Base-by-base conservation (phyloP, 2,797 vertebrate species). In the Pygocentrus nattereri region DNA sequence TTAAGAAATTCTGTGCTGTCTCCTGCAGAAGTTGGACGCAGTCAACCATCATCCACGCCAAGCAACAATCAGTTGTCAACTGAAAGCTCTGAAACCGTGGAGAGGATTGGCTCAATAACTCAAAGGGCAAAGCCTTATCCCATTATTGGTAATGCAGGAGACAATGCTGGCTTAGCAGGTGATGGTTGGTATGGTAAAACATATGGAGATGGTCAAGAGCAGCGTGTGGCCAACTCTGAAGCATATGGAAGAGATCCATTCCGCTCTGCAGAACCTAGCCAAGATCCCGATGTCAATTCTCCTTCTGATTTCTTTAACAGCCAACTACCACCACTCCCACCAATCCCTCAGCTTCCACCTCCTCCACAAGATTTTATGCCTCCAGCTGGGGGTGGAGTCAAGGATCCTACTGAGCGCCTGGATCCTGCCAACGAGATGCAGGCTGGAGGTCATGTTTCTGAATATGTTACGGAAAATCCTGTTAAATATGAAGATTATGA, bases 21-120 rank as follows among this genome's bases (percentile, higher is more conserved):
- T 52, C 59, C 64, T 79, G 11, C 47, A 0, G 83, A 79, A 23
- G 47, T 34, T 21, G 69, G 47, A 47, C 61, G 21, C 11, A 65
- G 74, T 69, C 78, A 81, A 21, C 74, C 56, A 0, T 58, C 62
- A 18, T 74, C 75, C 18, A 18, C 81, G 67, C 10, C 71, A 52
- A 70, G 25, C 31, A 74, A 62, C 23, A 78, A 75, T 64, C 59
- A 82, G 52, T 10, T 58, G 49, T 71, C 71, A 8, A 69, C 21
- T 93, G 11, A 95, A 44, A 50, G 7, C 25, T 10, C 19, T 21
- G 41, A 96, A 89, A 93, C 93, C 0, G 90, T 92, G 50, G 95
- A 96, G 61, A 95, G 94, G 82, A 93, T 96, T 81, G 92, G 94
- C 0, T 90, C 93, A 4, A 86, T 94, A 52, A 93, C 92, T 69